A percentile compares a stretch with the other conserved stretches of the same genome.
Conservation (phyloP, 2,888 invertebrate species). For the Eutolmus rufibarbis region DNA sequence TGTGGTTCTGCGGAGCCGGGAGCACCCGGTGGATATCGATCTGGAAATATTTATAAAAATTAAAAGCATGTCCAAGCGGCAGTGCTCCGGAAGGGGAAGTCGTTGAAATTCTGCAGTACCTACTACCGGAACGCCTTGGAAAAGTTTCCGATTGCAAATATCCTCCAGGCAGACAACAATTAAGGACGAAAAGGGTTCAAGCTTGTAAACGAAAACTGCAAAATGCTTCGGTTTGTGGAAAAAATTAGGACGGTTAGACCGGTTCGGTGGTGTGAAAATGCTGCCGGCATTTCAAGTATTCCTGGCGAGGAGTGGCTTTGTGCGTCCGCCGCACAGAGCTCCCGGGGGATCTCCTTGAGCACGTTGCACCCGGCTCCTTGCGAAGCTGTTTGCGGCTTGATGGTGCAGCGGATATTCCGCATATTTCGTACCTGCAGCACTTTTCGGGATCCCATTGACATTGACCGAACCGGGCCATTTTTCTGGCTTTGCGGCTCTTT, state of each 20-base stretch:
- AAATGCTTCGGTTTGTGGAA: constrained; percentile 35
- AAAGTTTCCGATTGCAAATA: constrained; percentile 39
- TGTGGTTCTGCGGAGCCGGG: neutral
- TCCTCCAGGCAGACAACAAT: constrained; percentile 34
- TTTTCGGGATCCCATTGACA: neutral
- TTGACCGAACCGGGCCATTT: neutral
- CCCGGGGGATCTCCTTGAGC: neutral
- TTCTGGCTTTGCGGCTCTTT: neutral
- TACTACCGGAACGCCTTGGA: constrained; percentile 23
- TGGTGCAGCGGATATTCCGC: neutral
- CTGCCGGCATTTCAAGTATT: constrained; percentile 24
- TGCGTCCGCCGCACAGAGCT: neutral
- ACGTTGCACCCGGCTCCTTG: neutral
- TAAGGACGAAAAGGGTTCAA: constrained; percentile 30
- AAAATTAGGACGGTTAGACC: constrained; percentile 33
- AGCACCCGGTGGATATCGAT: constrained; percentile 13
- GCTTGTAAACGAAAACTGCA: constrained; percentile 29
- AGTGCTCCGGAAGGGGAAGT: constrained; percentile 26
- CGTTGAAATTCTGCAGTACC: constrained; percentile 33
- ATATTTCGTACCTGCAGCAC: neutral
- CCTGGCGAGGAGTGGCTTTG: neutral
- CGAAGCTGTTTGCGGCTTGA: neutral
- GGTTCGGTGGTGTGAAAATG: constrained; percentile 24
- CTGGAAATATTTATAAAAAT: constrained; percentile 30
- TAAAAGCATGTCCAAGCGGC: constrained; percentile 28